Conservation (phyloP, 1,140 invertebrate species). For the Reticulitermes speratus region DNA sequence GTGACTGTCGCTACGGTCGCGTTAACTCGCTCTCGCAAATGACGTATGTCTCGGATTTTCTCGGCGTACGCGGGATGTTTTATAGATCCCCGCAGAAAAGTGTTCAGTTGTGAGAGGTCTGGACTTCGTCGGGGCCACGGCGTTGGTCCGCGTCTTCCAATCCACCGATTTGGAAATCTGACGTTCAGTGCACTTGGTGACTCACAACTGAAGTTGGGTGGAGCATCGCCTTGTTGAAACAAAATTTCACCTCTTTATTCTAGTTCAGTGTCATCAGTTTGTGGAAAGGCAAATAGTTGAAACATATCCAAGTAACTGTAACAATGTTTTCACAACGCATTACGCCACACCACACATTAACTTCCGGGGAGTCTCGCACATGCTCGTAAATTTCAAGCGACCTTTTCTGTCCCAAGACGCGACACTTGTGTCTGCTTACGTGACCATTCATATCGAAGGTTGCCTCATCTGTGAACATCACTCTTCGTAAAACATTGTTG, state of each 20-base stretch:
- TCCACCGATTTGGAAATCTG: slow-evolving; percentile 45
- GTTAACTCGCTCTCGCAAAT: neutral
- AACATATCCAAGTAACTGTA: too few relatives aligned
- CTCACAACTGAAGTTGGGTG: slow-evolving; percentile 41
- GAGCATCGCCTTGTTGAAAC: slow-evolving; percentile 48
- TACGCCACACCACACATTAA: too few relatives aligned
- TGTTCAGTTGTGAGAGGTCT: slow-evolving; percentile 48
- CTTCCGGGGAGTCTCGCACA: too few relatives aligned
- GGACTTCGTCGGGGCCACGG: slow-evolving; percentile 47
- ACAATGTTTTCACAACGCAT: too few relatives aligned
- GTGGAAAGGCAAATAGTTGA: neutral
- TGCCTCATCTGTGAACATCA: too few relatives aligned
- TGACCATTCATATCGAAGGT: too few relatives aligned
- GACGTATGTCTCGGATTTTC: slow-evolving; percentile 3
- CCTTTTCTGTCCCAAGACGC: too few relatives aligned
- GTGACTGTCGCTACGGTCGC: neutral
- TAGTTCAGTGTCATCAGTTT: neutral
- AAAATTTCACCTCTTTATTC: neutral
- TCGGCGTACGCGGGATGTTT: slow-evolving; percentile 42
- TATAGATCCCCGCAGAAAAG: slow-evolving; percentile 46
- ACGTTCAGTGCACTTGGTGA: slow-evolving; percentile 43
- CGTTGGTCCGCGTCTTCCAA: slow-evolving; percentile 45
- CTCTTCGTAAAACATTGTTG: too few relatives aligned
- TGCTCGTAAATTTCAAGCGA: too few relatives aligned
- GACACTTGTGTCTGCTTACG: too few relatives aligned